These are phyloP conservation scores for Artemisiospiza belli DNA, from an alignment of 2,113 vertebrate genomes.

Conservation along the genomic window DNA sequence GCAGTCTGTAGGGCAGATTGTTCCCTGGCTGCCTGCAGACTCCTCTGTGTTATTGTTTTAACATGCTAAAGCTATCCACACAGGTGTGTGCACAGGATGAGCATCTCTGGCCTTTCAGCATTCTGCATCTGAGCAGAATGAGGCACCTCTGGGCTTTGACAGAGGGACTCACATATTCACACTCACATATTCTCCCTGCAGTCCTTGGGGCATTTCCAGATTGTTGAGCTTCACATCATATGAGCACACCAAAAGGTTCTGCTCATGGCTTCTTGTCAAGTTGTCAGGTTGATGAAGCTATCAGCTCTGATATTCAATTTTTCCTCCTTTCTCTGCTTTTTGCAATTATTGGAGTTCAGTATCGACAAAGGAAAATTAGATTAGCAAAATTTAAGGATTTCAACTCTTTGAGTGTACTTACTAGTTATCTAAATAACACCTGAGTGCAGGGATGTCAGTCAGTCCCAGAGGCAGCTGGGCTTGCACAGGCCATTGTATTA, in stretches of 20 bases:
- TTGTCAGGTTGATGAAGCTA: background rate
- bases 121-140: background rate
- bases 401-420: background rate
- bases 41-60: background rate
- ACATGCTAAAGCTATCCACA: background rate
- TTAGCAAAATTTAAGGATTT: background rate
- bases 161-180: background rate
- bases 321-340: background rate
- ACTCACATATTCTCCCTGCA: background rate
- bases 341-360: background rate
- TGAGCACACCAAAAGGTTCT: background rate
- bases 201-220: background rate
- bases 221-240: background rate
- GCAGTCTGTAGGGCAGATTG: background rate
- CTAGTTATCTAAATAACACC: background rate
- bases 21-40: background rate
- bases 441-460: background rate
- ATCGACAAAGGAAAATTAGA: background rate
- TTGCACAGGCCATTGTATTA: background rate
- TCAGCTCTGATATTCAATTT: background rate
- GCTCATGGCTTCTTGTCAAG: background rate
- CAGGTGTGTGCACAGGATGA: background rate
- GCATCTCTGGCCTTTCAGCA: too few species aligned
- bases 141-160: background rate
- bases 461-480: background rate